Base-by-base conservation (phyloP, 2,888 invertebrate species). In the Altica lythri region DNA sequence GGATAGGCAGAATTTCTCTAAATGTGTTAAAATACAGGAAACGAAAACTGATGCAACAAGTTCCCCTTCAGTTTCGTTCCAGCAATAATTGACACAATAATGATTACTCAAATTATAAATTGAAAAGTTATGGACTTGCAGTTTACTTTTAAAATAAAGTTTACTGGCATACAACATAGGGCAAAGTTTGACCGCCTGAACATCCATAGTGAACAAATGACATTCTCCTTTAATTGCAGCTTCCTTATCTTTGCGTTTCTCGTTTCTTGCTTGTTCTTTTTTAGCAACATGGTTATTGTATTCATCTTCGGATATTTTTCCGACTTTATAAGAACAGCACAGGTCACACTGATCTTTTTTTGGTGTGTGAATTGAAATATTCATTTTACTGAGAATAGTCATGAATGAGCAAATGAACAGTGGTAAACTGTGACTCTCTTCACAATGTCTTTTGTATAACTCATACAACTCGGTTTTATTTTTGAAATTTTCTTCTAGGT, bases 91-190 rank as follows among this genome's bases (percentile, higher is more conserved):
- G n/a, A n/a, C n/a, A n/a, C n/a, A n/a, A n/a, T n/a, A n/a, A n/a
- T n/a, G n/a, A n/a, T n/a, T n/a, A n/a, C n/a, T n/a, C n/a, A n/a
- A n/a, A n/a, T n/a, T n/a, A n/a, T n/a, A n/a, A n/a, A n/a, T n/a
- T n/a, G n/a, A n/a, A n/a, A n/a, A n/a, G n/a, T n/a, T n/a, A n/a
- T n/a, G n/a, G n/a, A n/a, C n/a, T n/a, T n/a, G n/a, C n/a, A n/a
- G n/a, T n/a, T n/a, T n/a, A n/a, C n/a, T 52, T 50, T 48, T 55
- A 27, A 34, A 55, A 37, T 56, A 57, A 6, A 57, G 25, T n/a
- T 37, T 30, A 14, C 50, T 43, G 12, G 45, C 57, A 45, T 50
- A 47, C 13, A 50, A 22, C 14, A 48, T 32, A 1, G 55, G 57
- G 12, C 54, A 35, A 25, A 44, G 44, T 13, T 52, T 32, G 6